phyloP scores from a whole-genome alignment of 2,888 invertebrate species.

The Microctonus aethiopoides region DNA sequence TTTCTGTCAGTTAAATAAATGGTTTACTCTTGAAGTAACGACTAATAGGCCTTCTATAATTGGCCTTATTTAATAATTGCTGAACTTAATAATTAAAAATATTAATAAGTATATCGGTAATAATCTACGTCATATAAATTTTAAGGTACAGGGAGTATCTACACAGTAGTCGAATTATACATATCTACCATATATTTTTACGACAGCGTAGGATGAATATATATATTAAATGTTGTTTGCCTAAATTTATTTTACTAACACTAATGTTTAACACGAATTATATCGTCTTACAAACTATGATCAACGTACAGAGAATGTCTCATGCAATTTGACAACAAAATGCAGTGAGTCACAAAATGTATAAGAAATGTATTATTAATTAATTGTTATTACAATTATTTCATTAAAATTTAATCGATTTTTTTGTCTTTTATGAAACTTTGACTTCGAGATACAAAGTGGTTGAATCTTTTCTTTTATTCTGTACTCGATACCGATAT shows the following conservation, averaged over 20 bases:
- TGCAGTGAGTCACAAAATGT: constrained; percentile 49
- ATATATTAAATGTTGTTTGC: constrained; percentile 30
- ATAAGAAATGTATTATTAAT: background rate
- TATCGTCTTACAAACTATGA: constrained; percentile 51
- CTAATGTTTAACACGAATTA: constrained; percentile 50
- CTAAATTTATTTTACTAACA: constrained; percentile 37
- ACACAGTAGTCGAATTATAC: constrained; percentile 51
- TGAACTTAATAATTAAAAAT: constrained; percentile 34
- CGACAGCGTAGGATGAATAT: constrained; percentile 44
- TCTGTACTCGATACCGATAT: constrained; percentile 56
- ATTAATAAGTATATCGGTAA: constrained; percentile 43
- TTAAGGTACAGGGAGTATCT: constrained; percentile 65
- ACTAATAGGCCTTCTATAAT: constrained; percentile 36
- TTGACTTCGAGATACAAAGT: constrained; percentile 9
- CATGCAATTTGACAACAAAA: constrained; percentile 43
- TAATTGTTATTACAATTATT: background rate
- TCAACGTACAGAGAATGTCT: constrained; percentile 45
- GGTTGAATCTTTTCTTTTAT: background rate
- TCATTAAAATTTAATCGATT: background rate
- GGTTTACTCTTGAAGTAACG: constrained; percentile 19
- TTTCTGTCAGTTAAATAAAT: constrained; percentile 7
- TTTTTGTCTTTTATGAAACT: background rate
- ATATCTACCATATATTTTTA: constrained; percentile 41
- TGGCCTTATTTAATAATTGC: constrained; percentile 34
- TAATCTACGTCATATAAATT: constrained; percentile 60